Base-by-base conservation (phyloP, 2,888 invertebrate species). In the Onthophagus sagittarius region DNA sequence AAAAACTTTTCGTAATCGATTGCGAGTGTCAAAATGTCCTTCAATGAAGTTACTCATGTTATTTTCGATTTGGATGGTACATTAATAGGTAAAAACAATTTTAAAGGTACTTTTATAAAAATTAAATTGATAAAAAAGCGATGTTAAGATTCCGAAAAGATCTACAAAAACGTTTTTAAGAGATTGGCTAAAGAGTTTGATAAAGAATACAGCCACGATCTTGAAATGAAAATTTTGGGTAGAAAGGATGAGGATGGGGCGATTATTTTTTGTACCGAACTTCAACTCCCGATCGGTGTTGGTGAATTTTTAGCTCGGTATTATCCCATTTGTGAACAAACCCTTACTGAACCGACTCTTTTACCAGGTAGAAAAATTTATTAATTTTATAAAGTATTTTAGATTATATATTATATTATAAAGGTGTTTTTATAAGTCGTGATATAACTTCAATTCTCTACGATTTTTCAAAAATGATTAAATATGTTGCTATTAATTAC, bases 161-260 rank as follows among this genome's bases (percentile, higher is more conserved):
- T 94, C 63, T 96, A 96, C 84, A 92, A 92, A 80, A 88, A 89
- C 80, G 92, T 93, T 81, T 91, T 93, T 79, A 88, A 89, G 75
- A 88, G 89, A 79, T 88, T 94, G 77, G 91, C 92, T 78, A 89
- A 89, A 53, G 87, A 89, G 76, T 94, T 91, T 85, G 94, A 93
- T 3, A 93, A 93, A 80, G 83, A 86, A 63, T 97, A 95, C 85
- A 93, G 94, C 0, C 90, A 91, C 82, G 93, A 94, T 76, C 86
- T 95, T 75, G 93, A 94, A 84, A 89, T 91, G 84, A 91, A 91
- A 84, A 87, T 94, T n/a, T 88, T 94, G 79, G 95, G 95, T 5
- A 91, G 92, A 39, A 91, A 91, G 0, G 93, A 93, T 81, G 87
- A 87, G 79, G 89, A 91, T 32, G 88, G 92, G 2, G 90, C 92